Evolutionary conservation across 2,113 vertebrate genomes (phyloP), one percentile per base, ranked within the genome.

Genomic region (Montifringilla adamsi): DNA sequence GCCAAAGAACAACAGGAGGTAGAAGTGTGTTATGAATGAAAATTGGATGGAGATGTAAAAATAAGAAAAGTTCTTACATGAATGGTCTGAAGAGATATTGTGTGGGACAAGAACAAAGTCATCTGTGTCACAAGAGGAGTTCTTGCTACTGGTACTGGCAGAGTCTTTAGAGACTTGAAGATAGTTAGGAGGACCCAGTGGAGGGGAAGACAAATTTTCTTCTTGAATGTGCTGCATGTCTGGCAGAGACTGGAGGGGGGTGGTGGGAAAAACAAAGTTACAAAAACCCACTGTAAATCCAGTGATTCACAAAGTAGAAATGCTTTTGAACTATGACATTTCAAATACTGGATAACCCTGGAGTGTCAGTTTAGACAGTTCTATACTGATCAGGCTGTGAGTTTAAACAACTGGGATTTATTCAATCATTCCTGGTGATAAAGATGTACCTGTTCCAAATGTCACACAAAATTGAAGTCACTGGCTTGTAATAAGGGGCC

Each of bases 21-120:
- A 66, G 28, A 74, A 11, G 26, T 17, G 56, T 67, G 39, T 33
- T 50, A 66, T 3, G 5, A n/a, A 43, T 6, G 15, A 33, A 52
- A 88, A 94, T 62, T 17, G 28, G 15, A 70, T 43, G 47, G 58
- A 72, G 78, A 66, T 62, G 49, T 75, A 93, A 75, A 96, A 96
- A 76, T 50, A 95, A 81, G 76, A 83, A 94, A 96, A 56, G 60
- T 86, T 89, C 98, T 98, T 97, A 99, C 98, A 99, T 50, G 98
- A 98, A 94, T 98, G 98, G 90, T 99, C 99, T 87, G 98, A 98
- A 43, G 99, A 98, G 93, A 99, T 98, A 94, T 97, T 98, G 98
- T 99, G 98, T 30, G 99, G 99, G 88, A 99, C 99, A 95, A 99
- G 98, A 87, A 99, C 99, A 95, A 99, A 99, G 97, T 99, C 99